Evolutionary conservation across 1,140 invertebrate genomes (phyloP), one percentile per base, ranked within the genome.

Genomic region (Drosophila aff.): DNA sequence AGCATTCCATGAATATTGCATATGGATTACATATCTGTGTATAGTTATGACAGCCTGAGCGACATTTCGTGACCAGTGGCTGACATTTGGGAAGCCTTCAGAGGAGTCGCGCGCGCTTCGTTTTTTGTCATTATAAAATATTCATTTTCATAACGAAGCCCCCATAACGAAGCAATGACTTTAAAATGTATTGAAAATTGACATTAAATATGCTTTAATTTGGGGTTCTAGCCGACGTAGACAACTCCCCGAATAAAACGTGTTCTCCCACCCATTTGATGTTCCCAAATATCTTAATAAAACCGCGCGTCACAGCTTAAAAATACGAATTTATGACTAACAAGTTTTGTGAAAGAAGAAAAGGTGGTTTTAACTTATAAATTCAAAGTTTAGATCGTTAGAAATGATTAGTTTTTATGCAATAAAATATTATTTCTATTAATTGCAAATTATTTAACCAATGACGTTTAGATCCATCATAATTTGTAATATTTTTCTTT

Each of bases 41-140:
- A 71, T 43, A 38, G 67, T 66, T 40, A 71, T 71, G 67, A 71
- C 63, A 55, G 41, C 23, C 11, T 13, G 67, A 46, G 67, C 67
- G 67, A 55, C 67, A 68, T 68, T 71, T 71, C 67, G 67, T 71
- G 67, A 71, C 67, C 61, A 52, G 40, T 6, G 16, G 63, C 47
- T 67, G 67, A 67, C 67, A 69, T 71, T 69, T 15, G 28, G 46
- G 46, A 50, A 28, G 36, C 16, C 33, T 13, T 16, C 21, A n/a
- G 15, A 8, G 13, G 21, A 18, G 23, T 23, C 23, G 28, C 28
- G 33, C 31, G 52, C 7, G 26, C 38, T 44, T 13, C 18, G 41
- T 44, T 66, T 9, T 33, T 36, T 43, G 60, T 5, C 67, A 38
- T 67, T 71, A 31, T 46, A n/a, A 31, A 46, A 67, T 52, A 67